Conservation (phyloP, 2,888 invertebrate species). For the Heliothis peltigera region DNA sequence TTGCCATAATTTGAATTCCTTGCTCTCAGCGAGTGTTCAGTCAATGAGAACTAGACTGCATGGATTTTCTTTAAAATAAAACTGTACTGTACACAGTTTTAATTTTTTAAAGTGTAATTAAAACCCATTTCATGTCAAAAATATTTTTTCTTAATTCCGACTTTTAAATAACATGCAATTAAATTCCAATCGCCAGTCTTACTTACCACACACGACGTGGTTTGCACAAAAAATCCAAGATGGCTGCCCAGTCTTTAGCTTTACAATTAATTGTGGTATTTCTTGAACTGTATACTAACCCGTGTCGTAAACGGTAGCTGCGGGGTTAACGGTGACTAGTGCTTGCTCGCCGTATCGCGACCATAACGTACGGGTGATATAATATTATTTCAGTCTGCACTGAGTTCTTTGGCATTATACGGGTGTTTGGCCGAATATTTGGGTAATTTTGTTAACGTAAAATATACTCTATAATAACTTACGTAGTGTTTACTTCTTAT, state of each 20-base stretch:
- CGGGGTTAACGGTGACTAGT: conserved; percentile 54
- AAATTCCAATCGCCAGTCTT: neutral
- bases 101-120: no score
- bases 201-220: no score
- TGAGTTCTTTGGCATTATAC: conserved; percentile 17
- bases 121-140: no score
- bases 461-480: neutral
- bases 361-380: conserved; percentile 41
- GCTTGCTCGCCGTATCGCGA: conserved; percentile 47
- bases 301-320: conserved; percentile 35
- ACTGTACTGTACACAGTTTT: no score
- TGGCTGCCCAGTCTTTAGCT: conserved; percentile 3
- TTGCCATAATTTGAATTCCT: no score
- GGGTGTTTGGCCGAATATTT: neutral
- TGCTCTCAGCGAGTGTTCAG: no score
- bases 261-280: conserved; percentile 20
- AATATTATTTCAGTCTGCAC: conserved; percentile 17
- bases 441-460: no score
- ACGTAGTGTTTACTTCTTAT: neutral
- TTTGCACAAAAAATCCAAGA: conserved; percentile 7
- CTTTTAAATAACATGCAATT: neutral
- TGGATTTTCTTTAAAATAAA: no score
- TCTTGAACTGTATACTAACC: conserved; percentile 38
- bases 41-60: no score
- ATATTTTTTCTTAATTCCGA: neutral